These are phyloP conservation scores for Coreoperca whiteheadi DNA, from an alignment of 2,113 vertebrate genomes.

Conservation along the genomic window DNA sequence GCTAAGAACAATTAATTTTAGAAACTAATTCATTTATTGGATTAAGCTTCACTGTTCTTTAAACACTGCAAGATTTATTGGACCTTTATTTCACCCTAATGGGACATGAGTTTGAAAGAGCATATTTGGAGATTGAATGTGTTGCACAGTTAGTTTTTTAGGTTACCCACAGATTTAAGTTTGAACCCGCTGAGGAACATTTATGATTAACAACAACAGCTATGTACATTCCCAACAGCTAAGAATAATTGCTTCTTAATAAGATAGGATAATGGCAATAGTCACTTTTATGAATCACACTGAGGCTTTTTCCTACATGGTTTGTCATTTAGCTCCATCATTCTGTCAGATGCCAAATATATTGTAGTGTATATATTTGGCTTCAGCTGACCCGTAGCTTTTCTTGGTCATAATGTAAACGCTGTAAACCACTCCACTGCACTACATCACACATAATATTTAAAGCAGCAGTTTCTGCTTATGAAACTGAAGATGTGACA, in stretches of 20 bases:
- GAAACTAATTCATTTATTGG: slow-evolving; percentile 84
- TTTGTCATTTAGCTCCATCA: slow-evolving; percentile 34
- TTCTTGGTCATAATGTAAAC: slow-evolving; percentile 42
- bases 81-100: slow-evolving; percentile 79
- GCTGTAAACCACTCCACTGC: slow-evolving; percentile 28
- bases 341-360: slow-evolving; percentile 23
- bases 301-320: slow-evolving; percentile 18
- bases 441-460: slow-evolving; percentile 9
- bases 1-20: slow-evolving; percentile 84
- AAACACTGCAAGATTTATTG: slow-evolving; percentile 78
- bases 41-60: slow-evolving; percentile 82
- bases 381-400: slow-evolving; percentile 29
- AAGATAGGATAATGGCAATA: slow-evolving; percentile 32
- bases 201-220: slow-evolving; percentile 65
- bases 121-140: slow-evolving; percentile 67
- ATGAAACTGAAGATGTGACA: slow-evolving; percentile 61
- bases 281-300: slow-evolving; percentile 38
- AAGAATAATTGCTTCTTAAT: slow-evolving; percentile 54
- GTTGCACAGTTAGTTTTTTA: slow-evolving; percentile 69
- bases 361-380: slow-evolving; percentile 17
- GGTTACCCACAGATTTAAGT: slow-evolving; percentile 68
- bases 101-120: slow-evolving; percentile 78
- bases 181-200: slow-evolving; percentile 60
- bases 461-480: slow-evolving; percentile 42
- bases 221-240: slow-evolving; percentile 38